Conservation (phyloP, 2,797 vertebrate species). For the Galago senegalensis region DNA sequence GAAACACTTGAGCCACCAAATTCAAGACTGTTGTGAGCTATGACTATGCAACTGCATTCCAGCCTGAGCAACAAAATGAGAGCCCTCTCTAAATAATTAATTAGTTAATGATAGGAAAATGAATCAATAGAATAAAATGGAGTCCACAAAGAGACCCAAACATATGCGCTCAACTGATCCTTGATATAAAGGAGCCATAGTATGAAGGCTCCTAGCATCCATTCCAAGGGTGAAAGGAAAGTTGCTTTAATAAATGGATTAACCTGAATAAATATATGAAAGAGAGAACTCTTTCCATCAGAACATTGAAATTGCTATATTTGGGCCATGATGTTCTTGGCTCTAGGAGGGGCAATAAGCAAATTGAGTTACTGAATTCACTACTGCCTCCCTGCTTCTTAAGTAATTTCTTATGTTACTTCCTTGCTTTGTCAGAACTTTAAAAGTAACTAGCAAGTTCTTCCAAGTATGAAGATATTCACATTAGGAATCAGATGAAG, state of each 20-base stretch:
- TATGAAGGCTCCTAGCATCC: neutral
- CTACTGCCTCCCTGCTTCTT: neutral
- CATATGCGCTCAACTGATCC: neutral
- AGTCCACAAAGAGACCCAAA: neutral
- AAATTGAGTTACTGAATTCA: neutral
- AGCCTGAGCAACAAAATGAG: neutral
- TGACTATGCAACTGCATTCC: neutral
- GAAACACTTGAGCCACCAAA: neutral
- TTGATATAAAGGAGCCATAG: neutral
- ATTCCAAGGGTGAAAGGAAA: neutral
- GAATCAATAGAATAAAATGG: neutral
- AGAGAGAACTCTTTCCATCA: neutral
- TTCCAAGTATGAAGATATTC: no score
- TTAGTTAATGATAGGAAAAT: neutral
- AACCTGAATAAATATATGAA: neutral
- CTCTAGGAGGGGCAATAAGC: neutral
- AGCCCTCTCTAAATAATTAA: neutral
- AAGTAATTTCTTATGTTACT: neutral
- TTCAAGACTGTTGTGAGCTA: neutral
- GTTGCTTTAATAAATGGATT: neutral
- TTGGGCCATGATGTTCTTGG: neutral
- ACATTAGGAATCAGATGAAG: no score
- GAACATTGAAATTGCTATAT: neutral
- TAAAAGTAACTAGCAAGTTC: neutral
- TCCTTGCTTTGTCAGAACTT: neutral